Conservation (phyloP, 2,888 invertebrate species). For the Callosobruchus maculatus region DNA sequence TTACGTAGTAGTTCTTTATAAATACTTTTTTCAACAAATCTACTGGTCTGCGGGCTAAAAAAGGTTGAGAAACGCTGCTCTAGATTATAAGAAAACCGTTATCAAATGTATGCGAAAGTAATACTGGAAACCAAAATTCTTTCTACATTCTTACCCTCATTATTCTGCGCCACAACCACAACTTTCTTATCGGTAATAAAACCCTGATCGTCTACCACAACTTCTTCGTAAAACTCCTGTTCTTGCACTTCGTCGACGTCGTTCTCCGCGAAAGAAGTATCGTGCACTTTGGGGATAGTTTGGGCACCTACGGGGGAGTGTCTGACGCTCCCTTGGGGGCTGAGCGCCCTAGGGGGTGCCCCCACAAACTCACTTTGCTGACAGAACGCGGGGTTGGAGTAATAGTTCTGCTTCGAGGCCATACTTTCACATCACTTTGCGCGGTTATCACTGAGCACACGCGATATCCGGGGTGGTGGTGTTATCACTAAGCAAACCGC, state of each 20-base stretch:
- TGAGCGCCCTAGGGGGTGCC: conserved; percentile 39
- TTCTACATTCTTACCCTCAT: conserved; percentile 25
- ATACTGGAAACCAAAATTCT: conserved; percentile 4
- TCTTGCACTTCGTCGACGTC: conserved; percentile 36
- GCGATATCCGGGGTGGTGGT: background rate
- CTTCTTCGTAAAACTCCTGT: conserved; percentile 49
- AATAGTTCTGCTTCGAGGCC: conserved; percentile 54
- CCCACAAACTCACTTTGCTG: conserved; percentile 66
- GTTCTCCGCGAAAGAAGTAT: conserved; percentile 23
- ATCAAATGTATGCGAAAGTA: too few relatives aligned
- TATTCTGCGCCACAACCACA: conserved; percentile 44
- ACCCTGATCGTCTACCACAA: conserved; percentile 43
- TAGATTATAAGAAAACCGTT: too few relatives aligned
- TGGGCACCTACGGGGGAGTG: conserved; percentile 47
- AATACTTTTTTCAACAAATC: too few relatives aligned
- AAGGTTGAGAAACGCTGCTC: too few relatives aligned
- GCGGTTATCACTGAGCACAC: background rate
- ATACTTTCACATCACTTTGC: conserved; percentile 14
- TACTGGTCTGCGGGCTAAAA: too few relatives aligned
- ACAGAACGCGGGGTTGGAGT: conserved; percentile 78
- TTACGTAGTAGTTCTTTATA: too few relatives aligned
- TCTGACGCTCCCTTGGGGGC: conserved; percentile 30
- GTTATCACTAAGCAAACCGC: background rate
- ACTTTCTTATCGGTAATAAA: conserved; percentile 44
- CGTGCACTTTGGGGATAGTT: conserved; percentile 33